These are phyloP conservation scores for Rhagonycha fulva DNA, from an alignment of 2,888 invertebrate species.

Conservation along the genomic window DNA sequence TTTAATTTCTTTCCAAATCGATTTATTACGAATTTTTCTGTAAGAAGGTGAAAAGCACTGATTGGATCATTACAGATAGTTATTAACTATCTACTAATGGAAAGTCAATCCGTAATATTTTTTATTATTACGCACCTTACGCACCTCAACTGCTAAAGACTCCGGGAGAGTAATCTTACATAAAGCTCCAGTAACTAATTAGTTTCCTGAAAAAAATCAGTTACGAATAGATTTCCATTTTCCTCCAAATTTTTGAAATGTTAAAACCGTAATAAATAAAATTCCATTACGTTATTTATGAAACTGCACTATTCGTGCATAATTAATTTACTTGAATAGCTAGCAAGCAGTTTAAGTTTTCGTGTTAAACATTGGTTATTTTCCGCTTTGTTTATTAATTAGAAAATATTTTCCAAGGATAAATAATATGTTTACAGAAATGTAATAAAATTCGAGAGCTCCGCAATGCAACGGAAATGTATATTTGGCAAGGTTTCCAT, in stretches of 20 bases:
- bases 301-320: neutral
- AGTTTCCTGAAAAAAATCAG: neutral
- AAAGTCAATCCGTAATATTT: too few species aligned
- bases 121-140: too few species aligned
- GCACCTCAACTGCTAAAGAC: too few species aligned
- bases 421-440: neutral
- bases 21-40: neutral
- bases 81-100: too few species aligned
- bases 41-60: neutral
- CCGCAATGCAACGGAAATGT: constrained; percentile 1
- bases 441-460: neutral
- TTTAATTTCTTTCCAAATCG: constrained; percentile 9
- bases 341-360: neutral
- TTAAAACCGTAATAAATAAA: neutral
- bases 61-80: neutral
- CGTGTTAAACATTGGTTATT: neutral
- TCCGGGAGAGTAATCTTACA: too few species aligned
- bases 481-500: constrained; percentile 26
- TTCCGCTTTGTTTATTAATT: neutral
- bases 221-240: neutral
- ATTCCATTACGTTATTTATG: neutral
- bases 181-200: neutral
- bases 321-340: neutral
- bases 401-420: neutral
- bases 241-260: neutral